Evolutionary conservation across 30 jellyfish, hydroid and myxozoan species (phyloP), one percentile per base, ranked within the genome.

Genomic region (Pelagia noctiluca): DNA sequence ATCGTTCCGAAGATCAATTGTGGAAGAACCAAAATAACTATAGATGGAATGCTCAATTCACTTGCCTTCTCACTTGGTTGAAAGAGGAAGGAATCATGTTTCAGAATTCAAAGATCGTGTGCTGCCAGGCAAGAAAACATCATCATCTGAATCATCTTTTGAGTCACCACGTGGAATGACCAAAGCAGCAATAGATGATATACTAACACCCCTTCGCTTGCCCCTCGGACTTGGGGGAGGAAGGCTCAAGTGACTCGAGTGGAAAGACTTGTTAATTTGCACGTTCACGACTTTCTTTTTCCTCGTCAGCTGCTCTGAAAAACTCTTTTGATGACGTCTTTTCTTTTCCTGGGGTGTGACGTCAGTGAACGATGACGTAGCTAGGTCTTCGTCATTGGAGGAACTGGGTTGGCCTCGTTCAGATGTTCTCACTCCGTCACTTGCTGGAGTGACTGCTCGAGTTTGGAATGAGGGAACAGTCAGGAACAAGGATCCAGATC

Each of bases 161-260:
- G 52, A 10, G 69, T 52, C 38, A 50, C 74, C 86, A 12, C 54
- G 78, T 3, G 92, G 77, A 3, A 38, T 50, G 8, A 82, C 70
- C 12, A 52, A 2, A 2, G 68, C 68, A 3, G 68, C 16, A 53
- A 82, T 82, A 0, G 92, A 82, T 0, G 92, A 82, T 24, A 82
- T 48, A 52, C 92, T 82, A 0, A 82, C 35, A 35, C 91, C 83
- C 21, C 91, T 83, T 22, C 64, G 76, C 35, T 80, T 80, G 34
- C 46, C 54, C n/a, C 63, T 63, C 7, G 36, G 32, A 10, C 21
- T 47, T 52, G 7, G 16, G 7, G 68, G 68, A 52, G 68, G 21
- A 19, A 3, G 26, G 26, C 26, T 52, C 12, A 19, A 5, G 21
- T 19, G 2, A 52, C 21, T 30, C 12, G 26, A 25, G 12, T 52